Evolutionary conservation across 2,888 invertebrate species (phyloP), one percentile per base, ranked within the genome.

Genomic region (Tenthredo amoena): DNA sequence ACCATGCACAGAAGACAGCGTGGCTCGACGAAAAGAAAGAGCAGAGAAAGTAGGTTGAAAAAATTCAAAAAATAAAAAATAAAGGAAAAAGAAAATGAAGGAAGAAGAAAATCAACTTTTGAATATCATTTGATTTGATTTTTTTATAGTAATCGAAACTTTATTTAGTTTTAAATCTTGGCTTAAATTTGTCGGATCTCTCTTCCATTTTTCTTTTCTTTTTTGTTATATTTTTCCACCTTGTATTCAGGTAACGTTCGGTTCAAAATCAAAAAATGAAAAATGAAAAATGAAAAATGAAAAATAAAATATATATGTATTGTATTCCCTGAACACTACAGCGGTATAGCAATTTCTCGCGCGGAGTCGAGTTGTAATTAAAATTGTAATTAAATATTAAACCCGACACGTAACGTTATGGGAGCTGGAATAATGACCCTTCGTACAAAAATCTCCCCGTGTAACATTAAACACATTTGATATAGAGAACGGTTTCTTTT

Each of bases 1-100:
- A 92, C 90, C 86, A 92, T 92, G 92, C 91, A 92, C 87, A 92
- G 92, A 87, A 90, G 91, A 87, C 92, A 93, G 81, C 88, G 90
- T 87, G 89, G 89, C 84, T 88, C 90, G 81, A 89, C 89, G 85
- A 91, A 91, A 86, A 90, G 90, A 87, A 92, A 92, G 84, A 88
- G 86, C 62, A 90, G 90, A 87, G 91, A 91, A 87, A 91, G 91
- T 92, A 93, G 84, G 92, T 92, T 21, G 18, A 65, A 31, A 4
- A 37, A 34, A 77, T 50, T 21, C 34, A n/a, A 40, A n/a, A n/a
- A 18, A 18, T 50, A 6, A 65, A 65, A 26, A 7, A 10, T 31
- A 31, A 65, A 26, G 26, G 40, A 34, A 40, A 72, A 72, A 15
- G 40, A 1, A 34, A 71, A 34, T 43, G 0, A 15, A 47, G 1